Percentiles rank a stretch among this genome's conserved stretches.
Conservation (phyloP, 2,888 invertebrate genomes). For the Orthosia gothica region DNA sequence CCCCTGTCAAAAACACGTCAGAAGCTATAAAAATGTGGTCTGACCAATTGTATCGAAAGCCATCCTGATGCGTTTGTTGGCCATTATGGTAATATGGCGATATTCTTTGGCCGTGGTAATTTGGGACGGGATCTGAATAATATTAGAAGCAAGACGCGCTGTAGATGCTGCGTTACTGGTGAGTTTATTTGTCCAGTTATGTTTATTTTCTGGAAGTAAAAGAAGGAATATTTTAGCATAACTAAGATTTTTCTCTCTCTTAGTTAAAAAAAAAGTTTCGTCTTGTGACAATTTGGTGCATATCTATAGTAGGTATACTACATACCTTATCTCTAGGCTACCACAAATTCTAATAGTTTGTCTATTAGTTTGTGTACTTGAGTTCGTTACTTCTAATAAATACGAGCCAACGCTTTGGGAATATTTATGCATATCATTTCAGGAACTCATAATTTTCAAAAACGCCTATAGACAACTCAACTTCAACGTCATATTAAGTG, state of each 20-base stretch:
- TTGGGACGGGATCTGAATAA: constrained; percentile 49
- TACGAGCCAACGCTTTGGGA: too few species aligned
- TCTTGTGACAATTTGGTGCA: too few species aligned
- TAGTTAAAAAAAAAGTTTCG: too few species aligned
- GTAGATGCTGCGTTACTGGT: neutral
- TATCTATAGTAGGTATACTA: too few species aligned
- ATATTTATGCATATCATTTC: too few species aligned
- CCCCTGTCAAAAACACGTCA: constrained; percentile 3
- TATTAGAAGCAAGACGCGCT: constrained; percentile 23
- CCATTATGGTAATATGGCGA: constrained; percentile 48
- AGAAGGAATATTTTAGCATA: neutral
- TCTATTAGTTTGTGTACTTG: too few species aligned
- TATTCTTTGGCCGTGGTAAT: constrained; percentile 45
- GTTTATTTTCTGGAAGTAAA: neutral
- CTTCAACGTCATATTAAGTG: too few species aligned
- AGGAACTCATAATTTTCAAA: too few species aligned
- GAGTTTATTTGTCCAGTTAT: neutral
- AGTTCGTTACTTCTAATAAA: too few species aligned
- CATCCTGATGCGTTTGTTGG: constrained; percentile 53
- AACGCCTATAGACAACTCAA: too few species aligned
- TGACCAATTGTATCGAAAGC: constrained; percentile 52
- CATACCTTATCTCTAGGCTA: too few species aligned
- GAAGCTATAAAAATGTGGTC: constrained; percentile 23
- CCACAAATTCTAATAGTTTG: too few species aligned
- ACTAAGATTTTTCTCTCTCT: neutral